Percentiles rank a stretch among this genome's conserved stretches.
Evolutionary conservation across 2,797 vertebrate genomes (phyloP).

Genomic region (Harpagifer antarcticus): DNA sequence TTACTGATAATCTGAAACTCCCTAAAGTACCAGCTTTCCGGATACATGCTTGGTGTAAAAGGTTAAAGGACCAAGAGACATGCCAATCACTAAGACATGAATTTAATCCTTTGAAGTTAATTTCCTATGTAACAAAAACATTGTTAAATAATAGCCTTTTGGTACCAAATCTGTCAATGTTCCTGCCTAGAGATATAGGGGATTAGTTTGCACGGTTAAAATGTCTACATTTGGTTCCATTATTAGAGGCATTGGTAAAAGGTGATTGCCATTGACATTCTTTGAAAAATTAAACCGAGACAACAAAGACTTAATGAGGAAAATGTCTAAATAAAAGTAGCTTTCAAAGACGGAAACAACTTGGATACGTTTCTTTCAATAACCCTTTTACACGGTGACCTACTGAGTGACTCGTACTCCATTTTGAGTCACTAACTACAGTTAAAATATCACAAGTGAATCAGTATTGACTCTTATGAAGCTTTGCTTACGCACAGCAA

Average conservation of each 20-base stretch:
- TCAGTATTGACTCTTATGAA: slow-evolving; percentile 20
- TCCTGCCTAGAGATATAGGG: neutral
- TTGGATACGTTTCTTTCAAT: slow-evolving; percentile 10
- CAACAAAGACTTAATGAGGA: neutral
- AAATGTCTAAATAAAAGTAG: neutral
- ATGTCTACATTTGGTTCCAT: neutral
- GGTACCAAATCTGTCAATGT: neutral
- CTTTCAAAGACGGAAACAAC: slow-evolving; percentile 1
- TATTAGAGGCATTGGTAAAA: neutral
- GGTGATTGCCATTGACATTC: neutral
- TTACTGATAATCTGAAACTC: neutral
- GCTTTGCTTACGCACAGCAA: slow-evolving; percentile 4
- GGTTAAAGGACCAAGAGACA: slow-evolving; percentile 3
- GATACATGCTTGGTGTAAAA: neutral
- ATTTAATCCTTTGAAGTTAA: neutral
- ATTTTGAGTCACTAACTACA: slow-evolving; percentile 9
- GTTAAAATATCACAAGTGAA: slow-evolving; percentile 26
- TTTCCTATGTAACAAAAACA: neutral
- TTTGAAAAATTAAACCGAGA: neutral
- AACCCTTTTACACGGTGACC: neutral
- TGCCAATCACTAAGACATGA: neutral
- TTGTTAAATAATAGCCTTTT: neutral
- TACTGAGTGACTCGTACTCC: slow-evolving; percentile 23
- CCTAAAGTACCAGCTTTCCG: neutral
- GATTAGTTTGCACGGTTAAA: neutral